These are phyloP conservation scores for Tachina grossa DNA, from an alignment of 2,888 invertebrate species.

Conservation along the genomic window DNA sequence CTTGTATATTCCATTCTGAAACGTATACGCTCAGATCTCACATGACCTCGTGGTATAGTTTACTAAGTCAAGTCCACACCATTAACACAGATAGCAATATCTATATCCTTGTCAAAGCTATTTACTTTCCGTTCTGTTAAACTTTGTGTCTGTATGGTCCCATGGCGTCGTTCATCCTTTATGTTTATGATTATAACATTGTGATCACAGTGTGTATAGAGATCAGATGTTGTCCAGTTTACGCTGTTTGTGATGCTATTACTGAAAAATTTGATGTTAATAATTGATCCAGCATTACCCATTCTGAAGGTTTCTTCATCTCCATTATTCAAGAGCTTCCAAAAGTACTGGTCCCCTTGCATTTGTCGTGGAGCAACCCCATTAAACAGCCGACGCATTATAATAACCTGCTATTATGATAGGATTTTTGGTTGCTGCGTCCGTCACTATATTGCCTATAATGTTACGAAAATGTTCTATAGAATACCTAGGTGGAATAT, in stretches of 20 bases:
- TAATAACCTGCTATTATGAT: background rate
- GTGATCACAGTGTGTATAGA: background rate
- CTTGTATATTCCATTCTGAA: too few relatives aligned
- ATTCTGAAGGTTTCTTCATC: background rate
- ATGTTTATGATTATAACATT: background rate
- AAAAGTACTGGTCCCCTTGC: background rate
- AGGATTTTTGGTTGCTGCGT: too few relatives aligned
- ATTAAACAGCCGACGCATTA: too few relatives aligned
- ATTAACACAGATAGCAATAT: background rate
- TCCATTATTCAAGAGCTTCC: background rate
- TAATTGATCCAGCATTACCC: too few relatives aligned
- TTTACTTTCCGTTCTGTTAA: too few relatives aligned
- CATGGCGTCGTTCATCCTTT: background rate
- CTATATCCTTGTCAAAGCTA: background rate
- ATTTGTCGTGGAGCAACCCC: too few relatives aligned
- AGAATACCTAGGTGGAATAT: too few relatives aligned
- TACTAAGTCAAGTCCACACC: background rate
- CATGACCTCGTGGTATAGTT: background rate
- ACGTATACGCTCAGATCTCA: too few relatives aligned
- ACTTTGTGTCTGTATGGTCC: background rate
- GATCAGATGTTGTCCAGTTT: too few relatives aligned
- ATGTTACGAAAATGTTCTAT: too few relatives aligned
- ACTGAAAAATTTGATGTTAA: background rate
- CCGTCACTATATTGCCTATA: too few relatives aligned
- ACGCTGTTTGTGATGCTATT: too few relatives aligned